Evolutionary conservation across 2,888 invertebrate species (phyloP), one percentile per base, ranked within the genome.

Genomic region (Leistus spinibarbis): DNA sequence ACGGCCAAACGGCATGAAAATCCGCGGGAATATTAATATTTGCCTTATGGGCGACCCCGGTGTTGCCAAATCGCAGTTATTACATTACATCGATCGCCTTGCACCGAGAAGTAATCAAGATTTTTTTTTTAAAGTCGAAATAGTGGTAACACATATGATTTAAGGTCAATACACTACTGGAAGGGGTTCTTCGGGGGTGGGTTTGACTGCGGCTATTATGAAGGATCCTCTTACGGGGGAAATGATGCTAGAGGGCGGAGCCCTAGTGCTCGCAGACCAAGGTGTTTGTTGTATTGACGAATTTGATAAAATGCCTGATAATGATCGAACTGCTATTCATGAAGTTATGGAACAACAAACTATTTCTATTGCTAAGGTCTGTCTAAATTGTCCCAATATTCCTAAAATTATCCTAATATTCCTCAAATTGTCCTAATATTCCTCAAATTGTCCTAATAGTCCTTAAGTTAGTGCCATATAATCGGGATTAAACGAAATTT

Each of bases 301-400:
- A 88, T 99, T 99, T 85, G 99, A 99, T 87, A 99, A 99, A 88
- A 98, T 99, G 99, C 95, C 97, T 66, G 99, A 99, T 79, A 86
- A 87, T 57, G 99, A 99, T 86, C 90, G 98, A 82, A 97, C 97
- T 0, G 96, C 98, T 72, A 97, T 98, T 80, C 98, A 98, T 85
- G 98, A 98, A 88, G 98, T 98, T 56, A 97, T 97, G 97, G 99
- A 99, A 87, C 99, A 99, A 83, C 99, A 99, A 87, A 99, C 99
- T 13, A 98, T 99, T 79, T 98, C 98, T 73, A 99, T 99, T 81
- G 99, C 99, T 16, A 99, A 99, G 90, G 93, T 93, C 81, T 70
- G 22, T 57, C 57, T 17, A 56, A 56, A 9, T 53, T 53, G 9
- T 53, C 53, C 53, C 53, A 53, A 9, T 10, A 53, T 9, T 53